These are phyloP conservation scores for Onychostruthus taczanowskii DNA, from an alignment of 2,113 vertebrate genomes.

Conservation along the genomic window DNA sequence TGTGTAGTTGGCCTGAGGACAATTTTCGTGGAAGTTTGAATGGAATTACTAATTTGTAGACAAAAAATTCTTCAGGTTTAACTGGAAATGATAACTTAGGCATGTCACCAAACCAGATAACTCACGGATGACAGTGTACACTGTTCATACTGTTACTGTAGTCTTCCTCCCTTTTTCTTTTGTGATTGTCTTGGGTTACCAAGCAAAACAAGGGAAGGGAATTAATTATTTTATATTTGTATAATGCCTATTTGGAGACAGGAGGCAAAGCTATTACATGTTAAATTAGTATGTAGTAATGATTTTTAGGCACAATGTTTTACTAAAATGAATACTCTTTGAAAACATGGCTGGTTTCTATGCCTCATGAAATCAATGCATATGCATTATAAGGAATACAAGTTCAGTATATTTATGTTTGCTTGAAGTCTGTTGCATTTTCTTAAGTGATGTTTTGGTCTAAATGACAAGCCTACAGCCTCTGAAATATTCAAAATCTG, in stretches of 20 bases:
- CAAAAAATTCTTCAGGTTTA: neutral
- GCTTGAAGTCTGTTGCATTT: neutral
- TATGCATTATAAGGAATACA: neutral
- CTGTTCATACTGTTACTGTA: neutral
- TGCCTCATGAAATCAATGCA: neutral
- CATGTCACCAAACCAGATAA: neutral
- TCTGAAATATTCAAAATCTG: neutral
- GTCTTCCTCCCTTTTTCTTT: neutral
- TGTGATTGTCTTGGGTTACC: neutral
- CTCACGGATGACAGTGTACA: neutral
- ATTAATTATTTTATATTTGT: neutral
- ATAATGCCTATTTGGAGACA: neutral
- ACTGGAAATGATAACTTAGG: neutral
- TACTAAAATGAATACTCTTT: neutral
- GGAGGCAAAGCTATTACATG: neutral
- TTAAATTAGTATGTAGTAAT: neutral
- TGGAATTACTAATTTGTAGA: neutral
- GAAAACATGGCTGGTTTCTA: neutral
- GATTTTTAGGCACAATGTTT: neutral
- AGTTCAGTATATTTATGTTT: neutral
- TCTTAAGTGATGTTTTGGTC: neutral
- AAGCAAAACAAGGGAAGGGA: neutral
- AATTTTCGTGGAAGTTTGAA: neutral
- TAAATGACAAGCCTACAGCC: neutral
- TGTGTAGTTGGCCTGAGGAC: neutral